Base-by-base conservation (phyloP, 2,797 vertebrate genomes). In the Melanotaenia maccullochi region DNA sequence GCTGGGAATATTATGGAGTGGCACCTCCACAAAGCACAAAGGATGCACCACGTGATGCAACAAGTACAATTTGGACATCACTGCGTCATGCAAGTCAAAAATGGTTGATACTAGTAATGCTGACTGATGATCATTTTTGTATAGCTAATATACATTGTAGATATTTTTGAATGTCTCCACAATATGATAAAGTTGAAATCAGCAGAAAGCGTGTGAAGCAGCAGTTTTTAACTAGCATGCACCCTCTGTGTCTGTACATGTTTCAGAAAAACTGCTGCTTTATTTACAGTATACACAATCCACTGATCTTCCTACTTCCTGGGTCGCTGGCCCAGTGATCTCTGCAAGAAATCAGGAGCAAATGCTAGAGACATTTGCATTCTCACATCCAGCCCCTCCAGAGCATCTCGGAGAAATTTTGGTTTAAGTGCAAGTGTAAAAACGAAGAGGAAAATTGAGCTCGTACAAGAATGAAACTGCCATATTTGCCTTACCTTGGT, bases 401-500 rank as follows among this genome's bases (percentile, higher is more conserved):
- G 52, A 28, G 14, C 24, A 55, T 51, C 49, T 51, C 49, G 9
- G 24, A 54, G 52, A 5, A 22, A 13, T 24, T 30, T 30, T 14
- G 25, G 14, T 28, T 30, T 25, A 14, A 55, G 24, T 16, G 52
- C 11, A 55, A 28, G 52, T 30, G 13, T 28, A 4, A 28, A 25
- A 28, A 55, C 3, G 9, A 24, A 25, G 44, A 47, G 20, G 38
- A 51, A 47, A n/a, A 22, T 12, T 2, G 24, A 2, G 9, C 22
- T 11, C 24, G 49, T 51, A 9, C 2, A 22, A 11, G 49, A 24
- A 51, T 51, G 49, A 24, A 51, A n/a, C 2, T 9, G n/a, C 44
- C 44, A n/a, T 47, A 30, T 30, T 30, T 54, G 42, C 30, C 86
- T 86, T 94, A 99, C 97, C 97, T 95, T 98, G 97, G 76, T 95